Evolutionary conservation across 2,888 invertebrate genomes (phyloP).

Genomic region (Spatulosminthurus flaviceps): DNA sequence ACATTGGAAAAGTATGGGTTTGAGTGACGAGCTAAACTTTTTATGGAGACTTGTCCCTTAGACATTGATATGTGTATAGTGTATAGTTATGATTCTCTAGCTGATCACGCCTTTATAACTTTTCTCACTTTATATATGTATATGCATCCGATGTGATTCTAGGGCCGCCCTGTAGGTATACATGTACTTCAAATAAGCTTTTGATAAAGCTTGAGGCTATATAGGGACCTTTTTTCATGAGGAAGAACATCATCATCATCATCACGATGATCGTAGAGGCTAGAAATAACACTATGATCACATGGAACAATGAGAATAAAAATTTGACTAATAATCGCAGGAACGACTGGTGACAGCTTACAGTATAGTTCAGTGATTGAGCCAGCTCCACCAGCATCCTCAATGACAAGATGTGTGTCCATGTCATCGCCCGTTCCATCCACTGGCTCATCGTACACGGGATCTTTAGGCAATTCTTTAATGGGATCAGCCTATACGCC

Average conservation of each 20-base stretch:
- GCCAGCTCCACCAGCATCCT: constrained; percentile 52
- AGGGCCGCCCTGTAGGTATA: background rate
- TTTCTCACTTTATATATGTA: no score
- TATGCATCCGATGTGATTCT: no score
- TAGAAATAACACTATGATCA: background rate
- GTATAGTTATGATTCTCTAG: background rate
- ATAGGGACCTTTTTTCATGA: background rate
- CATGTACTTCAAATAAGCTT: background rate
- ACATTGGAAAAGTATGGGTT: constrained; percentile 15
- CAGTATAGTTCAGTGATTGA: constrained; percentile 44
- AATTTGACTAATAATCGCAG: constrained; percentile 21
- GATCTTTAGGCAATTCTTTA: constrained; percentile 62
- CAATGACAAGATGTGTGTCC: constrained; percentile 55
- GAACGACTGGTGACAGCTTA: constrained; percentile 28
- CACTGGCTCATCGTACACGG: constrained; percentile 57
- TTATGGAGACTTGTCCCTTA: background rate
- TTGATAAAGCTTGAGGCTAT: background rate
- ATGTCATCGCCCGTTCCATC: constrained; percentile 52
- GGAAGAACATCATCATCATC: constrained; percentile 1
- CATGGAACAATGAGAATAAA: background rate
- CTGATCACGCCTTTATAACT: background rate
- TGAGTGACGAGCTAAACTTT: constrained; percentile 1
- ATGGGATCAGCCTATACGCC: constrained; percentile 62
- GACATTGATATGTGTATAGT: no score
- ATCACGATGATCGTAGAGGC: no score